phyloP scores from a whole-genome alignment of 2,113 vertebrate species.

The Microtus oregoni region DNA sequence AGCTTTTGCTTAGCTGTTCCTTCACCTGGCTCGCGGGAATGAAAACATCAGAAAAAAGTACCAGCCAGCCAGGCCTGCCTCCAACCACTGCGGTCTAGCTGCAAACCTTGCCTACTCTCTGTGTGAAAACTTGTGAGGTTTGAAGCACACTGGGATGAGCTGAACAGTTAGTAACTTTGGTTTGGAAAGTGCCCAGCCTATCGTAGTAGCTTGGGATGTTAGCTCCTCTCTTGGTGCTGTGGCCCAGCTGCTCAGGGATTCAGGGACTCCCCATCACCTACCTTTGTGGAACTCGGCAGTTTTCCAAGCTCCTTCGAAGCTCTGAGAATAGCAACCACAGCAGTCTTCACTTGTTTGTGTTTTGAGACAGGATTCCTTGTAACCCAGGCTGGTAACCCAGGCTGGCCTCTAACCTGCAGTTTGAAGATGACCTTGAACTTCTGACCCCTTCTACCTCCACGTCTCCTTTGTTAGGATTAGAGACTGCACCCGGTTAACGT shows the following conservation, averaged over 20 bases:
- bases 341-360: not conserved
- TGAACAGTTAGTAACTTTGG: not conserved
- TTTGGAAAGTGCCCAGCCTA: not conserved
- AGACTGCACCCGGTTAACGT: too few species aligned
- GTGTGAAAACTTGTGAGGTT: not conserved
- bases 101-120: not conserved
- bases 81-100: not conserved
- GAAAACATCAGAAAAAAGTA: not conserved
- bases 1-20: not conserved
- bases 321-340: not conserved
- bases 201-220: not conserved
- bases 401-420: not conserved
- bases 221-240: not conserved
- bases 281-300: not conserved
- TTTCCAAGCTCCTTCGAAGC: not conserved
- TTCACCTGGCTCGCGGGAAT: not conserved
- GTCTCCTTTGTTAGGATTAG: too few species aligned
- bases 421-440: not conserved
- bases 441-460: not conserved
- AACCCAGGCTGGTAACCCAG: not conserved
- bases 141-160: not conserved
- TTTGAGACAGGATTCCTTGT: not conserved
- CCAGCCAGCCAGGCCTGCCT: not conserved
- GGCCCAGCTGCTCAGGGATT: not conserved
- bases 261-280: not conserved